Percentiles rank a stretch among this genome's conserved stretches.
Evolutionary conservation across 2,888 invertebrate genomes (phyloP).

Genomic region (Aromia moschata): DNA sequence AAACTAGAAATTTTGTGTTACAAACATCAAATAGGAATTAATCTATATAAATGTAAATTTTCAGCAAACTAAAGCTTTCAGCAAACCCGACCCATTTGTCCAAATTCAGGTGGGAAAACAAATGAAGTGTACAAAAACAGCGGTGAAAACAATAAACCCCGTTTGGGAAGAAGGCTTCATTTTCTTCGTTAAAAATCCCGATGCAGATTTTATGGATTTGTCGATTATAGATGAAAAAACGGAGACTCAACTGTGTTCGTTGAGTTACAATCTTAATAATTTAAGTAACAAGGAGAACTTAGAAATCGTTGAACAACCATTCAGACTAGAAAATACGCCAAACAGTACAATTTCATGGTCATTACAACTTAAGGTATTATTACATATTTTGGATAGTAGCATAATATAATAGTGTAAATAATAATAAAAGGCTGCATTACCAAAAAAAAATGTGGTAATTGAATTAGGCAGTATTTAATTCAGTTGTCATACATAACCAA

Average conservation of each 20-base stretch:
- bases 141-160: slow-evolving; percentile 84
- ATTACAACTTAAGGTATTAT: slow-evolving; percentile 70
- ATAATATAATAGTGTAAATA: slow-evolving; percentile 14
- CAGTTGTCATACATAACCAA: too few species aligned
- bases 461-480: too few species aligned
- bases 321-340: slow-evolving; percentile 77
- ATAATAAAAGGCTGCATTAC: too few species aligned
- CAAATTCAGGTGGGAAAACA: slow-evolving; percentile 81
- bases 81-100: slow-evolving; percentile 84
- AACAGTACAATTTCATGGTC: slow-evolving; percentile 82
- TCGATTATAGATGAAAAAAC: slow-evolving; percentile 87
- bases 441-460: too few species aligned
- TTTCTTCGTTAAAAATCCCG: slow-evolving; percentile 90
- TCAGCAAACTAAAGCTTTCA: slow-evolving; percentile 65
- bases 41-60: slow-evolving; percentile 8
- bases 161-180: slow-evolving; percentile 95
- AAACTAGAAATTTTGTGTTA: too few species aligned
- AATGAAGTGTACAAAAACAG: slow-evolving; percentile 74
- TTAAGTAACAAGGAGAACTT: slow-evolving; percentile 77
- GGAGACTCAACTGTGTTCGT: slow-evolving; percentile 74
- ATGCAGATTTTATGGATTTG: slow-evolving; percentile 83
- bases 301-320: slow-evolving; percentile 78
- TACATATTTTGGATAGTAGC: too few species aligned
- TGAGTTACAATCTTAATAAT: slow-evolving; percentile 74
- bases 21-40: background rate